Conservation (phyloP, 2,888 invertebrate species). For the Ramazzottius varieornatus region DNA sequence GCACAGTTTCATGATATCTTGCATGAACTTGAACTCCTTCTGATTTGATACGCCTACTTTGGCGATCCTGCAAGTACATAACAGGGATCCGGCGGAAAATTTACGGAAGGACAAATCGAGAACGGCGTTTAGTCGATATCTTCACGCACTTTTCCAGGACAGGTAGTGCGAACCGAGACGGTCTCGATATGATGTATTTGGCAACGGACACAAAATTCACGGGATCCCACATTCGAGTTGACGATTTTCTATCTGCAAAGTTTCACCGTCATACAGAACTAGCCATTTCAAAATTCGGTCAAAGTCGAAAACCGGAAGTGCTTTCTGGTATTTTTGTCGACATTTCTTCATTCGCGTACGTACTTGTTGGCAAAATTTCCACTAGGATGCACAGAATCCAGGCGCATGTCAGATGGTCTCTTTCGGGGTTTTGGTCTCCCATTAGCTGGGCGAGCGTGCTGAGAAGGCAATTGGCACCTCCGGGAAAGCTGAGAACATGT, state of each 20-base stretch:
- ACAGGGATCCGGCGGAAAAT: background rate
- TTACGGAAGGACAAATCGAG: background rate
- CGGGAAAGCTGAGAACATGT: background rate
- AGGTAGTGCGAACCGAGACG: background rate
- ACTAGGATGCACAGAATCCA: background rate
- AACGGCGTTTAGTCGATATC: background rate
- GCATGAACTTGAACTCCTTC: background rate
- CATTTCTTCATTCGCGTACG: background rate
- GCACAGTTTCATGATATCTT: background rate
- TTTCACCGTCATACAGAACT: too few species aligned
- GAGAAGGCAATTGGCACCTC: background rate
- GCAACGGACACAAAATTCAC: background rate
- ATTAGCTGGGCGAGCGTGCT: background rate
- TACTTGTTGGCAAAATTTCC: background rate
- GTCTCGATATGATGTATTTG: background rate
- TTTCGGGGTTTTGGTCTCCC: background rate
- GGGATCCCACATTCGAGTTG: background rate
- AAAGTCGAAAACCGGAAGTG: too few species aligned
- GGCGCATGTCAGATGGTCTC: background rate
- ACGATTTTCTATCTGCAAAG: too few species aligned
- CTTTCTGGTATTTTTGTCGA: background rate
- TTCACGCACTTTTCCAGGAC: background rate
- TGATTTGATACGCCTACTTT: too few species aligned
- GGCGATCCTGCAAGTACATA: too few species aligned
- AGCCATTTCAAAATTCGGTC: too few species aligned